Evolutionary conservation across 1,140 invertebrate genomes (phyloP).

Genomic region (Orchestia grillus): DNA sequence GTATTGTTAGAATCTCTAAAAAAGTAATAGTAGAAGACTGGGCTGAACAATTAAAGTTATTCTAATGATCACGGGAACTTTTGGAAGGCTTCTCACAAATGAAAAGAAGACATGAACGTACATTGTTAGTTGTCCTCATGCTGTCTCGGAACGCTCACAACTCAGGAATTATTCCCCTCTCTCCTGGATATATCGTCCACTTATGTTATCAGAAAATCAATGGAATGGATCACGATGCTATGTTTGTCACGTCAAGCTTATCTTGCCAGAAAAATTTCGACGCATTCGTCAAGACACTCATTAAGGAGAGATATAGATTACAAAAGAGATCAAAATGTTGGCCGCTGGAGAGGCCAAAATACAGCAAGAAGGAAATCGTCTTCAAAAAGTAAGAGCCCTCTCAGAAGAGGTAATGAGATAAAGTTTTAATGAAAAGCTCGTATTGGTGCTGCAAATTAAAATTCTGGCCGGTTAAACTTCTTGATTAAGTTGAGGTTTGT

Average conservation of each 20-base stretch:
- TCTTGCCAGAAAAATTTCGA: not conserved
- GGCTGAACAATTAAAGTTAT: not conserved
- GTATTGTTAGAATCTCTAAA: not conserved
- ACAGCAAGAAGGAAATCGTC: not conserved
- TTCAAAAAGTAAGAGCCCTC: not conserved
- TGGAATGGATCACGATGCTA: not conserved
- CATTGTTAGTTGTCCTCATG: not conserved
- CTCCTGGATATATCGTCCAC: not conserved
- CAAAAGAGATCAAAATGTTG: not conserved
- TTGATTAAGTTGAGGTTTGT: not conserved
- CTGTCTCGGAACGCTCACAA: too few species aligned
- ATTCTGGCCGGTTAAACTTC: not conserved
- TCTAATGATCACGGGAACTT: not conserved
- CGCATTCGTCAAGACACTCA: not conserved
- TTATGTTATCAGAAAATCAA: not conserved
- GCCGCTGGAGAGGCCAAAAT: not conserved
- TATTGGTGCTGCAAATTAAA: not conserved
- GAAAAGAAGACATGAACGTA: not conserved
- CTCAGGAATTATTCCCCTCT: too few species aligned
- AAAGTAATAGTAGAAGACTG: too few species aligned
- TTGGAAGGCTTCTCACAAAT: not conserved
- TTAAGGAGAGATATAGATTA: too few species aligned
- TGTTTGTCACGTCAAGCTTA: not conserved
- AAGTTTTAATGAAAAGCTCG: slow-evolving; percentile 39
- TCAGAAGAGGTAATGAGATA: not conserved